Conservation (phyloP, 2,113 vertebrate genomes). For the Glaucidium brasilianum region DNA sequence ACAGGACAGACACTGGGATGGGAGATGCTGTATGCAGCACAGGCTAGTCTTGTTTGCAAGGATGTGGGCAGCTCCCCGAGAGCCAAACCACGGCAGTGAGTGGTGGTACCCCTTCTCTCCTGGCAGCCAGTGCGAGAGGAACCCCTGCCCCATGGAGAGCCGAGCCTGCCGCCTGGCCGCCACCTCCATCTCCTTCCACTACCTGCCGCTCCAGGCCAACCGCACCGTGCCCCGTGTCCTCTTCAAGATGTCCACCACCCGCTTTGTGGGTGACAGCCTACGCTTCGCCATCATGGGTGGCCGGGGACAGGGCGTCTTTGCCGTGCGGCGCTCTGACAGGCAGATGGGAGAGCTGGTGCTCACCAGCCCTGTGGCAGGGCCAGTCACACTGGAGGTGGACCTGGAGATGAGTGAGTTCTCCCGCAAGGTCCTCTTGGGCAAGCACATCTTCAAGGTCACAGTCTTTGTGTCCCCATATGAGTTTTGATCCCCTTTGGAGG, state of each 20-base stretch:
- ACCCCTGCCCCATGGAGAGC: conserved; percentile 80
- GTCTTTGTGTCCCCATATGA: conserved; percentile 83
- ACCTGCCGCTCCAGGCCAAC: conserved; percentile 82
- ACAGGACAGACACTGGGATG: fast-evolving
- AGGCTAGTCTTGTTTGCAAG: not conserved
- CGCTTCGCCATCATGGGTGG: conserved; percentile 73
- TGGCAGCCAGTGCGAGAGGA: conserved; percentile 84
- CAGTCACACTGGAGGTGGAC: conserved; percentile 79
- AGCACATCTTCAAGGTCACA: conserved; percentile 85
- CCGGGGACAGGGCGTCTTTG: conserved; percentile 59
- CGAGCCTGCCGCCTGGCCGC: conserved; percentile 74
- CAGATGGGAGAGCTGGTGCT: conserved; percentile 85
- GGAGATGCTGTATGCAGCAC: not conserved
- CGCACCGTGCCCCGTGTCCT: conserved; percentile 75
- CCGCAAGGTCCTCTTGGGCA: conserved; percentile 74
- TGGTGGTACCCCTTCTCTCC: not conserved
- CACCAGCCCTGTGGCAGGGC: conserved; percentile 74
- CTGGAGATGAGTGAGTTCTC: conserved; percentile 89
- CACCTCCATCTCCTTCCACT: conserved; percentile 85
- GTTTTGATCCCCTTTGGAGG: conserved; percentile 43
- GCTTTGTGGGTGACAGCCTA: conserved; percentile 75
- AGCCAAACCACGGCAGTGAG: not conserved
- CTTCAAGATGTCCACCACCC: conserved; percentile 81
- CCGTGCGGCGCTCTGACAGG: conserved; percentile 77
- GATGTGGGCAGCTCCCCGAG: not conserved